Conservation (phyloP, 2,113 vertebrate genomes). For the Grammomys dolichurus region DNA sequence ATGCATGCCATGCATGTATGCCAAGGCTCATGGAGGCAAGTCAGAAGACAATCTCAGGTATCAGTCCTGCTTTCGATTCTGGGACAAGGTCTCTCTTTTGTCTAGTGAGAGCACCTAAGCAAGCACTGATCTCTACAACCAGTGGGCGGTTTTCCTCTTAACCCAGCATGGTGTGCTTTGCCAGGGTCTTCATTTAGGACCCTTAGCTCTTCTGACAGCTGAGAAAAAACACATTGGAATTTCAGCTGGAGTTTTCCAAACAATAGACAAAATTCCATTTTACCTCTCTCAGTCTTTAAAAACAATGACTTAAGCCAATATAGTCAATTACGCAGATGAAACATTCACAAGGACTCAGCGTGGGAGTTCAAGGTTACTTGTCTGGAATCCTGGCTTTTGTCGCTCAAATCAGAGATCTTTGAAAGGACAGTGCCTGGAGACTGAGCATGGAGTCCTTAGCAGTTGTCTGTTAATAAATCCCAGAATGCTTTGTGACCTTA, state of each 20-base stretch:
- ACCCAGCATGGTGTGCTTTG: not conserved
- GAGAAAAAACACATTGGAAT: not conserved
- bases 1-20: not conserved
- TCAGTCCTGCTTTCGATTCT: not conserved
- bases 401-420: not conserved
- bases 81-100: not conserved
- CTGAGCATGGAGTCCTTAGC: not conserved
- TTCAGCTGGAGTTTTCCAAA: not conserved
- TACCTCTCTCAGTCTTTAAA: slow-evolving; percentile 5
- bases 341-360: not conserved
- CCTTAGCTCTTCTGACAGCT: not conserved
- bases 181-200: not conserved
- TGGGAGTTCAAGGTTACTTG: not conserved
- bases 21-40: not conserved
- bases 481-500: not conserved
- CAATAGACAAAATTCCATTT: not conserved
- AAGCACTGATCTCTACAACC: not conserved
- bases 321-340: not conserved
- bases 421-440: not conserved
- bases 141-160: slow-evolving; percentile 4
- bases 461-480: not conserved
- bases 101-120: not conserved
- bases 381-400: not conserved
- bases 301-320: not conserved
- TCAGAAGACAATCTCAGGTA: not conserved